phyloP scores from a whole-genome alignment of 2,888 invertebrate genomes.

The Leuctra nigra region DNA sequence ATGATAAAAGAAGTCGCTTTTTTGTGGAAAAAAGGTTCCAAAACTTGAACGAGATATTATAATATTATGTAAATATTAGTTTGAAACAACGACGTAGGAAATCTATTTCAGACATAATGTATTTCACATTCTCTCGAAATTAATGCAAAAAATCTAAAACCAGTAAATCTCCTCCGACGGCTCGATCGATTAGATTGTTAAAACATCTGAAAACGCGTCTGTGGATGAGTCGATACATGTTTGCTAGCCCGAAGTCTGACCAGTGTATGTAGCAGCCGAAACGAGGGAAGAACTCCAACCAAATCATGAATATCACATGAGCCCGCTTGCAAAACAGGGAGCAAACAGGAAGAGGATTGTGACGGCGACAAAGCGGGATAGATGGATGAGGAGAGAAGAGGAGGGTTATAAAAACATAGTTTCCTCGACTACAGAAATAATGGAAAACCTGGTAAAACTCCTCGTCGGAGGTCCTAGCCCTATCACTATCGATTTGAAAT shows the following conservation, averaged over 20 bases:
- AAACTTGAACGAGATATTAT: not conserved
- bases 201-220: not conserved
- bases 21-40: too few species aligned
- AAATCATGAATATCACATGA: conserved; percentile 19
- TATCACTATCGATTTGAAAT: too few species aligned
- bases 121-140: not conserved
- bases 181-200: not conserved
- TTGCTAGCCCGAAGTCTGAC: too few species aligned
- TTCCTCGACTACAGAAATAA: too few species aligned
- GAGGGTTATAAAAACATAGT: conserved; percentile 6
- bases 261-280: too few species aligned
- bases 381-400: conserved; percentile 10
- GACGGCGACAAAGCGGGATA: conserved; percentile 10
- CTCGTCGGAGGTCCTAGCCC: too few species aligned
- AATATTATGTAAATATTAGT: not conserved
- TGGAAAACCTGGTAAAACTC: too few species aligned
- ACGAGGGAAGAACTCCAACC: not conserved
- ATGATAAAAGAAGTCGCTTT: too few species aligned
- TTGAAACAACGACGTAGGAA: not conserved
- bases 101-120: not conserved
- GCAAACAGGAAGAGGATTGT: conserved; percentile 13
- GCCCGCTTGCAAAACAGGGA: conserved; percentile 15
- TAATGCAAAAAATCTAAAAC: conserved; percentile 3
- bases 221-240: too few species aligned
- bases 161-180: conserved; percentile 2